Evolutionary conservation across 2,888 invertebrate species (phyloP), one percentile per base, ranked within the genome.

Genomic region (Phyllotreta cruciferae): DNA sequence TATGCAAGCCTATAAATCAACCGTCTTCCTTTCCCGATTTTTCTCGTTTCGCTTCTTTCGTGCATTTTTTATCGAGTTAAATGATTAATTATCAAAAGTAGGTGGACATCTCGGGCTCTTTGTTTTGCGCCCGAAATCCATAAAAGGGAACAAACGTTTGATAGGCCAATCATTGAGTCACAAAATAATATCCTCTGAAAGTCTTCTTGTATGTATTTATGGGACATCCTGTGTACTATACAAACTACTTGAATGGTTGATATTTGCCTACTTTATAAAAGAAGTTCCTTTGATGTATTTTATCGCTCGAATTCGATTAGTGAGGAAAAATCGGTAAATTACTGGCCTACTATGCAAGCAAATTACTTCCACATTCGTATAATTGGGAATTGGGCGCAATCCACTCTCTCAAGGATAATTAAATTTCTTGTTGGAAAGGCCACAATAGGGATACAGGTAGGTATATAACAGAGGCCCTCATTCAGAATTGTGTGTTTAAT

Each of bases 11-110:
- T 13, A 24, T 49, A 49, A 49, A 49, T 49, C 50, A 58, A 58
- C 53, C 49, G 34, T 37, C 49, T 53, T 39, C 54, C 49, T 58
- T 47, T 45, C 36, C 41, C 41, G 10, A 41, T 41, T 41, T 41
- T 36, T 36, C 1, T 39, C 8, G 52, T n/a, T 37, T 42, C 52
- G 36, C 35, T 50, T 38, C 56, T 66, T 62, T 64, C 66, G 67
- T 67, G 67, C 66, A 68, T 67, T 63, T 34, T 54, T 42, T 64
- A 60, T 58, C 56, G 57, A 66, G 66, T 66, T 65, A 70, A 67
- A 67, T 69, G 68, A 66, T 70, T 71, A 71, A 71, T 71, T 68
- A 66, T 63, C 63, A 62, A 62, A 66, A 66, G 62, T 62, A 64
- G 66, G 64, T 63, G 58, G 66, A 65, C 66, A 65, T 58, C 69